Percentiles rank a stretch among this genome's conserved stretches.
Conservation (phyloP, 1,140 invertebrate species). For the Pogonomyrmex californicus region DNA sequence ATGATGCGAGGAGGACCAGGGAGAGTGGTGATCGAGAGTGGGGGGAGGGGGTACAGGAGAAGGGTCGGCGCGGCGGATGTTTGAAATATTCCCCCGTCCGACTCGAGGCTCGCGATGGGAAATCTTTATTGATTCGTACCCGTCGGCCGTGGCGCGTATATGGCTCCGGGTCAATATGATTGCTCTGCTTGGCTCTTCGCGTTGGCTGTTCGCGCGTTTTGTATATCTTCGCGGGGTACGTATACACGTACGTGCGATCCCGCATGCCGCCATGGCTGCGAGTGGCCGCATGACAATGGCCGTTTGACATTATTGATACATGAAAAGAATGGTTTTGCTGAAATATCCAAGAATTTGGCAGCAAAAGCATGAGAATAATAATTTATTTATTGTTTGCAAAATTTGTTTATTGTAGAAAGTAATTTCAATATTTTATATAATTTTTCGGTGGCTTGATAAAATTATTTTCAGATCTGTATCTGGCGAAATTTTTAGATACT, state of each 20-base stretch:
- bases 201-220: conserved; percentile 38
- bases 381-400: too few relatives aligned
- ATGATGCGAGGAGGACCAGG: conserved; percentile 64
- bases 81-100: conserved; percentile 83
- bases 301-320: neutral
- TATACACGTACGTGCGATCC: neutral
- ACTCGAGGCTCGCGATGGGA: conserved; percentile 79
- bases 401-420: too few relatives aligned
- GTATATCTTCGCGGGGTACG: conserved; percentile 5
- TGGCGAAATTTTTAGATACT: too few relatives aligned
- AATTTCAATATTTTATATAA: too few relatives aligned
- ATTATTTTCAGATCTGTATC: too few relatives aligned
- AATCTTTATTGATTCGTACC: conserved; percentile 85
- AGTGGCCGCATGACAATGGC: neutral
- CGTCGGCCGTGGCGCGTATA: conserved; percentile 76
- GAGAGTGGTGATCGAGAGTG: conserved; percentile 42
- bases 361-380: too few relatives aligned
- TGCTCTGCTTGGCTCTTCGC: conserved; percentile 64
- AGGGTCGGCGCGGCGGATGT: conserved; percentile 75
- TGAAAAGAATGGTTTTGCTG: neutral
- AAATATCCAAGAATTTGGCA: too few relatives aligned
- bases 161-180: conserved; percentile 83
- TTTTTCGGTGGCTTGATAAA: too few relatives aligned
- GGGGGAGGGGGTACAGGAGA: conserved; percentile 42
- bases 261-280: neutral